Percentiles rank a stretch among this genome's conserved stretches.
phyloP scores from a whole-genome alignment of 92 coral and sea anemone species.

The Epizoanthus stellaris region DNA sequence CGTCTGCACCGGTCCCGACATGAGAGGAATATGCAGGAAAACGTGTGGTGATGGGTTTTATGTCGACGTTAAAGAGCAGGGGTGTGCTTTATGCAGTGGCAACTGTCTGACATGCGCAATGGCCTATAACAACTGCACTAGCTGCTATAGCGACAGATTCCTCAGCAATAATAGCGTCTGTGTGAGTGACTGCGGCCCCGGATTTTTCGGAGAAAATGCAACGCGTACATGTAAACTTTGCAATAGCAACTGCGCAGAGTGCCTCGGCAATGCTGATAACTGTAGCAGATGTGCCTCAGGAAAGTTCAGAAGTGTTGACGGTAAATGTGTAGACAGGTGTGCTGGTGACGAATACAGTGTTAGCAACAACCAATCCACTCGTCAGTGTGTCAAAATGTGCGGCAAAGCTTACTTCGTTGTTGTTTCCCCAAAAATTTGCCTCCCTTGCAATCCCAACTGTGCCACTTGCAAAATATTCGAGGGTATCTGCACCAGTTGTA shows the following conservation, averaged over 20 bases:
- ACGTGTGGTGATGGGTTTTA: conserved; percentile 14
- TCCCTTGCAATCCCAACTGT: conserved; percentile 47
- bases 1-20: conserved; percentile 81
- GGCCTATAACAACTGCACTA: conserved; percentile 64
- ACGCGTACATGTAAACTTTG: conserved; percentile 59
- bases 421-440: not conserved
- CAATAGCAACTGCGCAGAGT: conserved; percentile 50
- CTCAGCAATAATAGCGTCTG: conserved; percentile 47
- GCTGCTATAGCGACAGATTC: conserved; percentile 50
- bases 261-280: conserved; percentile 46
- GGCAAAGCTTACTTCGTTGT: conserved; percentile 7
- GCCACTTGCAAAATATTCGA: conserved; percentile 42
- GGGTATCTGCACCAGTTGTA: conserved; percentile 58
- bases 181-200: conserved; percentile 69
- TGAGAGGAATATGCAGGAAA: conserved; percentile 21
- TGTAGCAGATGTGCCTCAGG: conserved; percentile 62
- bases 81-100: conserved; percentile 73
- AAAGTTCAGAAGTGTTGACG: conserved; percentile 20
- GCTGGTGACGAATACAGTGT: not conserved
- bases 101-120: conserved; percentile 60
- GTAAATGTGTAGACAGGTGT: conserved; percentile 57
- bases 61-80: not conserved
- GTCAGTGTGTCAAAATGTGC: conserved; percentile 15
- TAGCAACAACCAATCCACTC: not conserved
- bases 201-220: conserved; percentile 56